Evolutionary conservation across 2,113 vertebrate species (phyloP).

Genomic region (Hiodon tergisus): DNA sequence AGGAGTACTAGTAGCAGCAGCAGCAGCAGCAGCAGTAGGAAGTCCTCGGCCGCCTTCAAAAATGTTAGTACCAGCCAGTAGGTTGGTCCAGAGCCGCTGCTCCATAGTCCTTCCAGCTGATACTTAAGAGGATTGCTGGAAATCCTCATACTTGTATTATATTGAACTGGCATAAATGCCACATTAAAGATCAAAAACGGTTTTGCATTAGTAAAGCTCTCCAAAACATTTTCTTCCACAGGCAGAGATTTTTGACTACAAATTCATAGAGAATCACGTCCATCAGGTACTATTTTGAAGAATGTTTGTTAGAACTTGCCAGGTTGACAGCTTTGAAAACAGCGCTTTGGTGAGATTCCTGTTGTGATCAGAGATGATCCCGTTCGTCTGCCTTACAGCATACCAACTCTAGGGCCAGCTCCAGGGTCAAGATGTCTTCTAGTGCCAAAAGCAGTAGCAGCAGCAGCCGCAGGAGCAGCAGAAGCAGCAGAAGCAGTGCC

Average conservation of each 20-base stretch:
- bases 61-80: fast-evolving
- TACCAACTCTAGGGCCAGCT: neutral
- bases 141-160: no score
- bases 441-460: constrained; percentile 3
- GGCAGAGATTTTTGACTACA: constrained; percentile 16
- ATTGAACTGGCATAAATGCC: neutral
- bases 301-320: constrained; percentile 3
- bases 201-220: neutral
- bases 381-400: constrained; percentile 13
- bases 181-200: neutral
- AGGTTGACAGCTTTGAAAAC: neutral
- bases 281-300: constrained; percentile 39
- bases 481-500: constrained; percentile 17
- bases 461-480: constrained; percentile 20
- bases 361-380: neutral
- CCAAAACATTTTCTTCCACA: constrained; percentile 29
- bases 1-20: neutral
- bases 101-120: no score
- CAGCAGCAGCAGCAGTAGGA: neutral
- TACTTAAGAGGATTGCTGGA: no score
- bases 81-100: no score
- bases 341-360: neutral
- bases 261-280: constrained; percentile 41
- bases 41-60: fast-evolving
- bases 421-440: neutral